Evolutionary conservation across 2,113 vertebrate genomes (phyloP).

Genomic region (Cyprinodon tularosa): DNA sequence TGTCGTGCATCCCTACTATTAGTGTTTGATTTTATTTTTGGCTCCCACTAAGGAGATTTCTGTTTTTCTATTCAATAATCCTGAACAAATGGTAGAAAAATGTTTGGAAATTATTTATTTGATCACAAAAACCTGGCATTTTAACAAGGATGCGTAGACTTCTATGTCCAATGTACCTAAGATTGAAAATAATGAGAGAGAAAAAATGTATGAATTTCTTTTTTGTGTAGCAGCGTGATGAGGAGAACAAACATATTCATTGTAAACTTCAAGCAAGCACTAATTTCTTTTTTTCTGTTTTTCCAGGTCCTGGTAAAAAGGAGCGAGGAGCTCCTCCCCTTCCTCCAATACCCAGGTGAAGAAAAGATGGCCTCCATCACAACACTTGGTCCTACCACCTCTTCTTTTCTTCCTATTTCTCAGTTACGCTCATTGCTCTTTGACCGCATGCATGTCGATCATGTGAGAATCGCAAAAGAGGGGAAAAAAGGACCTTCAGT

Average conservation of each 20-base stretch:
- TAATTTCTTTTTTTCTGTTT: slow-evolving; percentile 7
- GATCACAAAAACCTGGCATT: not conserved
- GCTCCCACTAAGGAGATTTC: no score
- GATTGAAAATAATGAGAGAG: not conserved
- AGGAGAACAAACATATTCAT: slow-evolving; percentile 20
- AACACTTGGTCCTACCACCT: slow-evolving; percentile 4
- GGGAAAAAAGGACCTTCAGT: slow-evolving; percentile 19
- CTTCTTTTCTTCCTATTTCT: not conserved
- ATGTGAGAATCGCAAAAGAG: slow-evolving; percentile 17
- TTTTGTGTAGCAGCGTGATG: slow-evolving; percentile 16
- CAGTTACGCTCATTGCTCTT: slow-evolving; percentile 29
- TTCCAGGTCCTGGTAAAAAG: slow-evolving; percentile 87
- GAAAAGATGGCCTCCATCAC: slow-evolving; percentile 22
- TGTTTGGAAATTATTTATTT: not conserved
- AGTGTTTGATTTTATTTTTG: no score
- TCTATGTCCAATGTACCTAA: not conserved
- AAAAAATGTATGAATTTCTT: not conserved
- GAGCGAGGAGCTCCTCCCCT: slow-evolving; percentile 94
- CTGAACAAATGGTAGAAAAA: not conserved
- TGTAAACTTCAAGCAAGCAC: not conserved
- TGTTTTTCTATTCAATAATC: no score
- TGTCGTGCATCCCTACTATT: no score
- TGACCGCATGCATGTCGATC: slow-evolving; percentile 25
- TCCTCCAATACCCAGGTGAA: slow-evolving; percentile 94
- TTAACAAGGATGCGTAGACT: not conserved